Conservation (phyloP, 2,888 invertebrate genomes). For the Coecobrya sp. region DNA sequence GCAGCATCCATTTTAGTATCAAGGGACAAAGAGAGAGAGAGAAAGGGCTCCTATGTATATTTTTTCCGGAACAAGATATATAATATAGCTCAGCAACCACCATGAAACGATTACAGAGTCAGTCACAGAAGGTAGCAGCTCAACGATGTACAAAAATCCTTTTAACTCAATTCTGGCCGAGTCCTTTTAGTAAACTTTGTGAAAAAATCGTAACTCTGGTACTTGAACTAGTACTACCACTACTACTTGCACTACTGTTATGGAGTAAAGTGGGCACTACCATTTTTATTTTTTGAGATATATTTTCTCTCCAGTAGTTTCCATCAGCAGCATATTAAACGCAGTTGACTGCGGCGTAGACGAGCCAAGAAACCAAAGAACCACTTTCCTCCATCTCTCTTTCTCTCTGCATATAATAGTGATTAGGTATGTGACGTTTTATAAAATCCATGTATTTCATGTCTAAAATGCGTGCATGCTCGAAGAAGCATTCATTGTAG, state of each 20-base stretch:
- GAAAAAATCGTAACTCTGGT: background rate
- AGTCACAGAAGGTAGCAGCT: constrained; percentile 11
- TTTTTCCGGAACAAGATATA: constrained; percentile 45
- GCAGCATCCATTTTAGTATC: background rate
- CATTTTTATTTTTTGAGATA: background rate
- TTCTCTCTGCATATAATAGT: background rate
- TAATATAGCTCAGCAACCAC: constrained; percentile 28
- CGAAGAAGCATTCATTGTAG: constrained; percentile 13
- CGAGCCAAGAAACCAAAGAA: constrained; percentile 9
- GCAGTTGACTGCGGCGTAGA: background rate
- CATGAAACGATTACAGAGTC: constrained; percentile 50
- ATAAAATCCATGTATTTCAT: constrained; percentile 5
- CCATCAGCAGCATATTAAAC: background rate
- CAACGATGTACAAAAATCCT: constrained; percentile 58
- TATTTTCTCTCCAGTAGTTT: background rate
- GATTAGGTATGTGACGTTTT: background rate
- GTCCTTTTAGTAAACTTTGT: constrained; percentile 33
- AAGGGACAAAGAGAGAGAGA: constrained; percentile 39
- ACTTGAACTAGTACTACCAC: background rate
- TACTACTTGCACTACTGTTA: background rate
- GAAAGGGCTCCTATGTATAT: background rate
- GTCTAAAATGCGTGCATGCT: background rate
- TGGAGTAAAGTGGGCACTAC: background rate
- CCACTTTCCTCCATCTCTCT: background rate
- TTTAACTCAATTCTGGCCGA: constrained; percentile 56